These are phyloP conservation scores for Schizotus pectinicornis DNA, from an alignment of 2,888 invertebrate species.

Conservation along the genomic window DNA sequence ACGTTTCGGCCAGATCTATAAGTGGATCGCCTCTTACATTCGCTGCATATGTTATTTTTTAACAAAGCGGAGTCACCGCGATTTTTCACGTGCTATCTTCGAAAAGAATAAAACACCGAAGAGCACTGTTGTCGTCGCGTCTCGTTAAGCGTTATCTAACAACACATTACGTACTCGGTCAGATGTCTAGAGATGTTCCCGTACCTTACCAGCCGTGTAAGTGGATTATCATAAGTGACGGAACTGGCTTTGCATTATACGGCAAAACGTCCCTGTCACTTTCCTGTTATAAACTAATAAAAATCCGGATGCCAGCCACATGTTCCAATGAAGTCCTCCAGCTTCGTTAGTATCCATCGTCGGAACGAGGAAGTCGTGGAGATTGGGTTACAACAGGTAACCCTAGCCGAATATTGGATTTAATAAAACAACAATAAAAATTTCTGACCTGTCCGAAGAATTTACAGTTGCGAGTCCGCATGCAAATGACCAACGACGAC, in stretches of 20 bases:
- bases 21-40: no score
- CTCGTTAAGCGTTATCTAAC: slow-evolving; percentile 31
- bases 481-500: background rate
- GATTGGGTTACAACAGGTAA: no score
- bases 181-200: slow-evolving; percentile 21
- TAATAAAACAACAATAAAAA: no score
- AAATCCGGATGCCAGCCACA: background rate
- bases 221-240: slow-evolving; percentile 26
- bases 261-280: slow-evolving; percentile 19
- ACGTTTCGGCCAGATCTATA: no score
- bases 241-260: background rate
- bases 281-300: background rate
- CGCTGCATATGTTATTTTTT: no score
- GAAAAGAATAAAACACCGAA: no score
- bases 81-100: no score
- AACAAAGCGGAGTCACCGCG: no score
- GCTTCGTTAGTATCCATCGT: no score
- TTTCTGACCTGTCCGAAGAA: background rate
- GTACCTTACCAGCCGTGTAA: slow-evolving; percentile 9
- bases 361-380: no score
- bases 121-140: slow-evolving; percentile 20
- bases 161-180: slow-evolving; percentile 28
- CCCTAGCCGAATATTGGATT: no score
- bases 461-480: background rate
- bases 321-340: no score